These are phyloP conservation scores for honey bee (Apis mellifera) DNA, from an alignment of 1,140 invertebrate species.

Conservation along the genomic window DNA sequence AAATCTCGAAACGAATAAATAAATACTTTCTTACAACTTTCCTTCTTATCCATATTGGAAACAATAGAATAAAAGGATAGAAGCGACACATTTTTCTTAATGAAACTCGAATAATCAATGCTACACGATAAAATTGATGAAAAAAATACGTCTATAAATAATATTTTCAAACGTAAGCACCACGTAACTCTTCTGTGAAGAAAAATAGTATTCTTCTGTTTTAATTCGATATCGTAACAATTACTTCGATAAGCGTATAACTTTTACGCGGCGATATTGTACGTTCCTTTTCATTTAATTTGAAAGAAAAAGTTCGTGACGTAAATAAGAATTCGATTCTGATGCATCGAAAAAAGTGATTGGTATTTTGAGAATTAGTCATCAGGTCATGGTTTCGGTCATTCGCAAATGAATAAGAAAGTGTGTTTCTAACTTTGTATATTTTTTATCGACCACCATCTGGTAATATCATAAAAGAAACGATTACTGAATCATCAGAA, in stretches of 20 bases:
- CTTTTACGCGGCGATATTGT: not conserved
- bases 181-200: too few relatives aligned
- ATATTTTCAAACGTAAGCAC: too few relatives aligned
- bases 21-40: not conserved
- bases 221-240: too few relatives aligned
- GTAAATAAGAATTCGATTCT: conserved; percentile 39
- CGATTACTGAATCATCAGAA: conserved; percentile 38
- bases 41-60: too few relatives aligned
- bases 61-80: not conserved
- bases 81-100: not conserved
- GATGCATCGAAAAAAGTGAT: conserved; percentile 44
- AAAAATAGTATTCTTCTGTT: too few relatives aligned
- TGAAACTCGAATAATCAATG: conserved; percentile 3
- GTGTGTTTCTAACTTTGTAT: conserved; percentile 1
- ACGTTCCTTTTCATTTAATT: not conserved
- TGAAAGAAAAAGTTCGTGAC: conserved; percentile 36
- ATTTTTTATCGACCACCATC: too few relatives aligned
- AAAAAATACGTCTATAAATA: too few relatives aligned
- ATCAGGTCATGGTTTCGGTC: conserved; percentile 11
- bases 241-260: not conserved
- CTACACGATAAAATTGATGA: too few relatives aligned
- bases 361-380: conserved; percentile 55
- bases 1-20: not conserved
- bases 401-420: conserved; percentile 1
- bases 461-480: conserved; percentile 6